Base-by-base conservation (phyloP, 2,888 invertebrate species). In the Drosophila heteroneura region DNA sequence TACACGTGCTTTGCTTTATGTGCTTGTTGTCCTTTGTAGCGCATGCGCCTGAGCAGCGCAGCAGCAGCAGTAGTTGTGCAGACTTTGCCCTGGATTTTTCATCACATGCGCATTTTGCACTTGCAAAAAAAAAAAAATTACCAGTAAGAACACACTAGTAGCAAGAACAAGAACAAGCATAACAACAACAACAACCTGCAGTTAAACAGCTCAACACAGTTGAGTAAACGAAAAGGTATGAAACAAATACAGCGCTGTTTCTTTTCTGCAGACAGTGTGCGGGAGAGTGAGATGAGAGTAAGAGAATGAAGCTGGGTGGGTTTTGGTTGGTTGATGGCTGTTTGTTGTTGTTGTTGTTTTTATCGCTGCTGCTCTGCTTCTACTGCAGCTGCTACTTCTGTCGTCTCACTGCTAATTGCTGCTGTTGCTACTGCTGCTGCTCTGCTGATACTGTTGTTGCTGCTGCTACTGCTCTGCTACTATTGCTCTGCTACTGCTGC, bases 61-160 rank as follows among this genome's bases (percentile, higher is more conserved):
- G 26, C 44, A 28, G 33, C 35, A 32, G 37, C n/a, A 37, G 12
- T 35, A 61, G 67, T 41, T 83, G 61, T 84, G 85, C 81, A 82
- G 87, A 83, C 69, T 81, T 75, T 85, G 85, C 76, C 85, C 85
- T 90, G 90, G 90, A 89, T 90, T 80, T 85, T 90, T 65, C 68
- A 74, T 76, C 70, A 90, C 90, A 85, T 85, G 83, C 90, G 81
- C 90, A 90, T 39, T 79, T 33, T 54, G 60, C 74, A 82, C 79
- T 63, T 78, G 79, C 73, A 74, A 60, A 47, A 26, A 41, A 26
- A 33, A 39, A 32, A 32, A 39, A 37, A 7, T 0, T n/a, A 41
- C 5, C 57, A 32, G 28, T 16, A 41, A 57, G 5, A 28, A 41
- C 19, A 30, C 16, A 47, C 10, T 28, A 30, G 19, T 10, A n/a